Evolutionary conservation across 2,888 invertebrate genomes (phyloP).

Genomic region (Dilophus febrilis): DNA sequence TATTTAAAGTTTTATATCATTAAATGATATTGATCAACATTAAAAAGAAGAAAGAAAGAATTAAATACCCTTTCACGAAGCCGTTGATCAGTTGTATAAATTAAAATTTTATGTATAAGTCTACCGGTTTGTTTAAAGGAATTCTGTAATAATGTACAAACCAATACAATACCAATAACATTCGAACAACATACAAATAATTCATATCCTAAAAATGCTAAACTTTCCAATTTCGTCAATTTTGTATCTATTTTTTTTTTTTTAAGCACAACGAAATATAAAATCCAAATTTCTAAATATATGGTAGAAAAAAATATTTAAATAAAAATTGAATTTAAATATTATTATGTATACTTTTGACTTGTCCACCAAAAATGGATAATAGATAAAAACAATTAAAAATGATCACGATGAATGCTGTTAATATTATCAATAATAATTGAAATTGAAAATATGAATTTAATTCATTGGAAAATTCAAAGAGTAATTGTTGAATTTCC

Average conservation of each 20-base stretch:
- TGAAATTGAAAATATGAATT: slow-evolving; percentile 1
- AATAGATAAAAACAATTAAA: not conserved
- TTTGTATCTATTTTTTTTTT: not conserved
- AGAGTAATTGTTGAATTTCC: not conserved
- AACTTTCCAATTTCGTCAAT: not conserved
- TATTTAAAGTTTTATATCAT: not conserved
- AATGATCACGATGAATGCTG: not conserved
- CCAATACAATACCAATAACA: not conserved
- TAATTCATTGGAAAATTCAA: not conserved
- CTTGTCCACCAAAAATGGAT: not conserved
- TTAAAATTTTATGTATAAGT: not conserved
- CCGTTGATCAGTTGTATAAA: not conserved
- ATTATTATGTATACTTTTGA: not conserved
- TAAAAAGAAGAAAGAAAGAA: not conserved
- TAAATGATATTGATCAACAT: no score
- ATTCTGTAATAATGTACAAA: not conserved
- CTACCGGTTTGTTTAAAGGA: not conserved
- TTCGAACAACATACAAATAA: not conserved
- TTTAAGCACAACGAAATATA: no score
- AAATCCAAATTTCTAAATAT: no score
- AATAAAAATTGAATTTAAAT: not conserved
- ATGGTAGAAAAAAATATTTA: no score
- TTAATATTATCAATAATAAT: not conserved
- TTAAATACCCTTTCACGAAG: not conserved
- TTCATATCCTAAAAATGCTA: not conserved